Evolutionary conservation across 2,888 invertebrate species (phyloP).

Genomic region (Tachina grossa): DNA sequence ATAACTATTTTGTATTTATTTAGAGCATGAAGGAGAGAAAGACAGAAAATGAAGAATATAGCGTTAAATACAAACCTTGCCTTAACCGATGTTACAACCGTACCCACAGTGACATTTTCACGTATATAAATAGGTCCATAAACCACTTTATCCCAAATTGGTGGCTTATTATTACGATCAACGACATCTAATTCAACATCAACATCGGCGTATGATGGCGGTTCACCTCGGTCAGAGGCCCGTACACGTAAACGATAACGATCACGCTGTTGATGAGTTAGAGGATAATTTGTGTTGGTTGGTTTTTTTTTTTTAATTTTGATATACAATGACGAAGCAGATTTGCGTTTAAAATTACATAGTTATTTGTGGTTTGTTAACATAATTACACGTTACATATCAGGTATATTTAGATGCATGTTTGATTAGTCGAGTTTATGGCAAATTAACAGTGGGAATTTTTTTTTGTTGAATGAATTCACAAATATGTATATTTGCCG

Average conservation of each 20-base stretch:
- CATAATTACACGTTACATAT: constrained; percentile 10
- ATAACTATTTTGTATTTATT: background rate
- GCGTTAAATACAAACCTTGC: constrained; percentile 94
- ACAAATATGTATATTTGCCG: constrained; percentile 1
- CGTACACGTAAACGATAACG: constrained; percentile 97
- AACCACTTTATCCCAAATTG: constrained; percentile 96
- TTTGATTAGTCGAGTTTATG: constrained; percentile 30
- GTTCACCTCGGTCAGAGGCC: constrained; percentile 97
- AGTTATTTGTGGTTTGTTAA: constrained; percentile 50
- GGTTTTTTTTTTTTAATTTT: constrained; percentile 43
- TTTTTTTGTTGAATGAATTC: background rate
- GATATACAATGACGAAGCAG: background rate
- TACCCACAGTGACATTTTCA: constrained; percentile 99
- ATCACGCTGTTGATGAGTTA: constrained; percentile 88
- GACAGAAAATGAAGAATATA: constrained; percentile 8
- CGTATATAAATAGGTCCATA: constrained; percentile 99
- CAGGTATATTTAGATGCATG: background rate
- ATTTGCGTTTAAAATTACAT: constrained; percentile 27
- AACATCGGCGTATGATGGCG: constrained; percentile 96
- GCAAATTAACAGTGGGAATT: constrained; percentile 46
- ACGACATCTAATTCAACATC: constrained; percentile 99
- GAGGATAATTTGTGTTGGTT: constrained; percentile 45
- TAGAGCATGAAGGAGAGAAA: constrained; percentile 6
- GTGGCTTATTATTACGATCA: constrained; percentile 99
- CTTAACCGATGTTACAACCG: constrained; percentile 98